Conservation (phyloP, 2,113 vertebrate species). For the Lophura nycthemera region DNA sequence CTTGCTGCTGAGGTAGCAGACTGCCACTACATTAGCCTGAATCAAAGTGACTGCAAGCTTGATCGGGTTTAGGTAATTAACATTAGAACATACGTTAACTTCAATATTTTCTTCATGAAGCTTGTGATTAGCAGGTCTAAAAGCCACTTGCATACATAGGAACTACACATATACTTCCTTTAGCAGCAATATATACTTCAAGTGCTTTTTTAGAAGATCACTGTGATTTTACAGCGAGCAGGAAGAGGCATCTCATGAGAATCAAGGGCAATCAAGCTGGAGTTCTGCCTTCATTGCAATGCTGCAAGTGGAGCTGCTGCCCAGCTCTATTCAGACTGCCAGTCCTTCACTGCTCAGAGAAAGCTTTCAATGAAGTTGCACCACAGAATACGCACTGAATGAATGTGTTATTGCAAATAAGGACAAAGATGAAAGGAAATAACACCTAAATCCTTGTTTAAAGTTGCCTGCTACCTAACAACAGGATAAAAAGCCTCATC, state of each 20-base stretch:
- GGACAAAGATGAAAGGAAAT: background rate
- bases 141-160: background rate
- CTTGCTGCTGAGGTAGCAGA: background rate
- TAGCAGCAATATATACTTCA: accelerated
- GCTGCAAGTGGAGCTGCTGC: background rate
- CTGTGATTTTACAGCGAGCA: background rate
- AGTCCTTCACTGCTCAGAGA: background rate
- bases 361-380: background rate
- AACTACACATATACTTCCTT: background rate
- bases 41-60: background rate
- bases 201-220: background rate
- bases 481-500: background rate
- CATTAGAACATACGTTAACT: accelerated
- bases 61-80: background rate
- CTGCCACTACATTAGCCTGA: background rate
- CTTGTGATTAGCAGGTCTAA: background rate
- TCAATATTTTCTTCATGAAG: background rate
- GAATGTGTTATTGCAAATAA: background rate
- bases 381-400: background rate
- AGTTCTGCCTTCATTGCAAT: background rate
- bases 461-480: background rate
- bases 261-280: background rate
- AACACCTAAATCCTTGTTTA: background rate
- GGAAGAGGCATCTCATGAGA: background rate
- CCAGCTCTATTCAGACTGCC: background rate